phyloP scores from a whole-genome alignment of 2,113 vertebrate genomes.

The Hassar affinis region DNA sequence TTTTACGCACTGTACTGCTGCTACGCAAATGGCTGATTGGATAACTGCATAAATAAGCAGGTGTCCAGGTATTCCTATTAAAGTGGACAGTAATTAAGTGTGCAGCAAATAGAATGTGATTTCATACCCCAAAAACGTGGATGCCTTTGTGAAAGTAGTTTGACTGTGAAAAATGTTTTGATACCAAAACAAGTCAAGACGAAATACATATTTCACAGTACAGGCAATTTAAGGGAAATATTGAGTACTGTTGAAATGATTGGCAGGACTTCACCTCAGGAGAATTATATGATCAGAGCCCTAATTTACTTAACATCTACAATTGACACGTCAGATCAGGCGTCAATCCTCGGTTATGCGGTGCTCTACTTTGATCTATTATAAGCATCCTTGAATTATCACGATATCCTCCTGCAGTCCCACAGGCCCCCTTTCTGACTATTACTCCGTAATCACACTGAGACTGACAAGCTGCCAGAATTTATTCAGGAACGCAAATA shows the following conservation, averaged over 20 bases:
- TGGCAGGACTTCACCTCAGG: background rate
- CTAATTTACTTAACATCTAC: background rate
- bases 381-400: slow-evolving; percentile 7
- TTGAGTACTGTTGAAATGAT: slow-evolving; percentile 1
- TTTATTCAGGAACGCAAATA: slow-evolving; percentile 42
- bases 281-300: background rate
- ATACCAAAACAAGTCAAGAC: background rate
- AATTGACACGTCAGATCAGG: background rate
- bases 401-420: slow-evolving; percentile 3
- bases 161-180: background rate
- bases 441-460: background rate
- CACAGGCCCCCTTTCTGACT: background rate
- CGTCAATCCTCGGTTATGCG: background rate
- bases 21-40: no score
- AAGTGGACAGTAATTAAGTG: background rate
- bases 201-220: background rate
- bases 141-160: background rate
- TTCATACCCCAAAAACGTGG: background rate
- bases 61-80: background rate
- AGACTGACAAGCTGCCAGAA: background rate
- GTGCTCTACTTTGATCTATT: background rate
- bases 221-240: background rate
- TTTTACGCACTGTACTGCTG: background rate
- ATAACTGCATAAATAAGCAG: background rate
- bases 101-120: background rate